Conservation (phyloP, 2,113 vertebrate species). For the Ciconia stormi region DNA sequence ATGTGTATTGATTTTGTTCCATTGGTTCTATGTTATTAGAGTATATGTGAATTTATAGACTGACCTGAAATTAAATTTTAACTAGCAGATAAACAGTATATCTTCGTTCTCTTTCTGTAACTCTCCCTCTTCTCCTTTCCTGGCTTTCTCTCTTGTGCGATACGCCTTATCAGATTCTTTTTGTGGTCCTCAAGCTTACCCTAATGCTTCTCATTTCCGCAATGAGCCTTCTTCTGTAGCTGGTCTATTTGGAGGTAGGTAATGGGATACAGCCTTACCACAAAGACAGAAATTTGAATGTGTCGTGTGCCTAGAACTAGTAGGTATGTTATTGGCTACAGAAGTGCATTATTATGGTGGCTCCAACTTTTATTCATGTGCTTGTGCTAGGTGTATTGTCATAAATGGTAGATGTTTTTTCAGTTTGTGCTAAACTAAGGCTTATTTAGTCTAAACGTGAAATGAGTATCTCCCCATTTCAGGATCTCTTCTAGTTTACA, state of each 20-base stretch:
- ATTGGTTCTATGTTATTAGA: conserved; percentile 17
- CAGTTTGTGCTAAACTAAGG: neutral
- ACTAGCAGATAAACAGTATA: neutral
- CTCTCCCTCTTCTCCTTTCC: conserved; percentile 54
- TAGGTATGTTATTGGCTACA: neutral
- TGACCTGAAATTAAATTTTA: neutral
- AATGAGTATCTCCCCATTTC: conserved; percentile 61
- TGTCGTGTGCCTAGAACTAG: neutral
- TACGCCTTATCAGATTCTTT: conserved; percentile 84
- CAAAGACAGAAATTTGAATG: neutral
- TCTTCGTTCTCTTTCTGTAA: conserved; percentile 60
- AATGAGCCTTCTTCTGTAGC: conserved; percentile 84
- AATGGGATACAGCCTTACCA: neutral
- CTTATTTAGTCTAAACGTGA: neutral
- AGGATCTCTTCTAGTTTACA: neutral
- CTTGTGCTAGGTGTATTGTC: neutral
- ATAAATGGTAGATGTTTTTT: neutral
- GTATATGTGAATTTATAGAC: neutral
- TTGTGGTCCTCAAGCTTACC: conserved; percentile 83
- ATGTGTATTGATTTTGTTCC: conserved; percentile 2
- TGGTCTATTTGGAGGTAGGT: conserved; percentile 89
- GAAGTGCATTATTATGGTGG: neutral
- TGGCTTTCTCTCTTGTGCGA: conserved; percentile 58
- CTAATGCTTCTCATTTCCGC: conserved; percentile 83
- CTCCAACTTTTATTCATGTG: neutral